These are phyloP conservation scores for Synanthedon vespiformis DNA, from an alignment of 2,888 invertebrate species.

Conservation along the genomic window DNA sequence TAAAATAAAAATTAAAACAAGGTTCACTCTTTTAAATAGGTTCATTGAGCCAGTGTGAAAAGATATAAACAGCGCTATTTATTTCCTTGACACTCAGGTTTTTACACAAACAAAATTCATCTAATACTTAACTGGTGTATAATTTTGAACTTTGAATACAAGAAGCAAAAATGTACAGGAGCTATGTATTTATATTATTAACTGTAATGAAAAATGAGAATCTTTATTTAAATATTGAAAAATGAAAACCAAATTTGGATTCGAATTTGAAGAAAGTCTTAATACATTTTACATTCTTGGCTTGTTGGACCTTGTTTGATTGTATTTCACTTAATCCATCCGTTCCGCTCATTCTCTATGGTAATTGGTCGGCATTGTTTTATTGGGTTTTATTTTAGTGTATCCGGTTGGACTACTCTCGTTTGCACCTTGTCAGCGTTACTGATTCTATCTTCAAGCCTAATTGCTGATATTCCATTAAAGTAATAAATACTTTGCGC, in stretches of 20 bases:
- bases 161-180: too few relatives aligned
- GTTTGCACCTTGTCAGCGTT: slow-evolving; percentile 70
- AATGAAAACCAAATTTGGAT: too few relatives aligned
- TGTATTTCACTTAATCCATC: slow-evolving; percentile 62
- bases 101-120: too few relatives aligned
- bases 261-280: background rate
- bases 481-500: slow-evolving; percentile 60
- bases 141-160: too few relatives aligned
- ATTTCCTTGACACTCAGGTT: too few relatives aligned
- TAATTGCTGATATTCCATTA: slow-evolving; percentile 70
- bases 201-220: too few relatives aligned
- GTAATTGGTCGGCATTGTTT: slow-evolving; percentile 64
- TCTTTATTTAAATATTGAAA: background rate
- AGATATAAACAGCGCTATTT: too few relatives aligned
- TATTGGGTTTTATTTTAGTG: slow-evolving; percentile 35
- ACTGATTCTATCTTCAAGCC: slow-evolving; percentile 59
- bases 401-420: slow-evolving; percentile 60
- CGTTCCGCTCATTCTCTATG: slow-evolving; percentile 64
- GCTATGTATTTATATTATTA: too few relatives aligned
- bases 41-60: too few relatives aligned
- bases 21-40: too few relatives aligned
- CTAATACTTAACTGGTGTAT: too few relatives aligned
- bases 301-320: slow-evolving; percentile 52
- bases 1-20: too few relatives aligned
- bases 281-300: slow-evolving; percentile 31